A percentile compares a stretch with the other conserved stretches of the same genome.
Conservation (phyloP, 2,797 vertebrate species). For the Sebastes goodei region DNA sequence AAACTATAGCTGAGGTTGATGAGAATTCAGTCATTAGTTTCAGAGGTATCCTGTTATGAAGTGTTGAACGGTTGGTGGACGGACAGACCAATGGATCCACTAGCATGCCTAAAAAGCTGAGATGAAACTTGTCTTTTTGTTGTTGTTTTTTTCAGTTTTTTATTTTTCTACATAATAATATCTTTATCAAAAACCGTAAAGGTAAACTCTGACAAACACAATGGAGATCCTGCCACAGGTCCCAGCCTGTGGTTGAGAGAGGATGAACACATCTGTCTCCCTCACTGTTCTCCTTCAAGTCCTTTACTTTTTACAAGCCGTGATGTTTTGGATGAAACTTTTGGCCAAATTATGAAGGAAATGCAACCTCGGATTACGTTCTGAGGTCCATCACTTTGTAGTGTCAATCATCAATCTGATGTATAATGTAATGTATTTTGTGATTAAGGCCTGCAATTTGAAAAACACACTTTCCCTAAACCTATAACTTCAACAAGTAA, state of each 20-base stretch:
- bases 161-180: not conserved
- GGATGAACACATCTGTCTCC: not conserved
- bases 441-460: not conserved
- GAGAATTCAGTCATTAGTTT: not conserved
- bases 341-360: not conserved
- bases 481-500: not conserved
- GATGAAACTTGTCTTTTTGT: not conserved
- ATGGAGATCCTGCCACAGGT: conserved; percentile 31
- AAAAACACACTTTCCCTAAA: not conserved
- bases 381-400: not conserved
- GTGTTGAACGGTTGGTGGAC: not conserved
- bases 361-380: not conserved
- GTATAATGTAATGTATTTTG: not conserved
- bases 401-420: not conserved
- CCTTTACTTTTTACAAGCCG: not conserved
- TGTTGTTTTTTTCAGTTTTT: not conserved
- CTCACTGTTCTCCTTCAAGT: not conserved
- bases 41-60: conserved; percentile 3
- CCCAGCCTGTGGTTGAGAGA: conserved; percentile 48
- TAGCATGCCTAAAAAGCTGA: not conserved
- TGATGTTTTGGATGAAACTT: not conserved
- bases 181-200: conserved; percentile 13
- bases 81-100: not conserved
- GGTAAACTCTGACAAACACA: conserved; percentile 10
- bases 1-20: conserved; percentile 6